Base-by-base conservation (phyloP, 2,797 vertebrate genomes). In the Halcyon chelicuti region DNA sequence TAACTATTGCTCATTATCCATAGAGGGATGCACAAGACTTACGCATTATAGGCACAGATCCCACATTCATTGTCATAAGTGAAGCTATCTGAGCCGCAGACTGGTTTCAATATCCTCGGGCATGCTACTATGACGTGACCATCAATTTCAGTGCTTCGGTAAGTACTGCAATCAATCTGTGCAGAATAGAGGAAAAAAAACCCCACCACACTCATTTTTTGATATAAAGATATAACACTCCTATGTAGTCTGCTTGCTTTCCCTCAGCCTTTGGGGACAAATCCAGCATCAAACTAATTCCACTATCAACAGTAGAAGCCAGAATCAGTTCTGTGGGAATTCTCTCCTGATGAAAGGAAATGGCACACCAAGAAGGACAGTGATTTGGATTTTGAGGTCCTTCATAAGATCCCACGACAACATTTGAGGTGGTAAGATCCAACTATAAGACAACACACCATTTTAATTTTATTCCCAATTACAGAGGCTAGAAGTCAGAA, bases 51-150 rank as follows among this genome's bases (percentile, higher is more conserved):
- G 83, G 95, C 86, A 5, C 96, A 97, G 71, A 96, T 70, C 23
- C 62, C 93, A 31, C 96, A 97, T 33, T 97, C 96, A 0, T 85
- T 96, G 40, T 68, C 31, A 0, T 96, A 97, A 61, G 95, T 96
- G 74, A 68, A 52, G 44, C 83, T 23, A 4, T 97, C 94, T 76
- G 96, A 95, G 63, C 96, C 96, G 37, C 96, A 97, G 37, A 97
- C 77, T 92, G 93, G 94, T 74, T 76, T 13, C 67, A 95, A 0
- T 25, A 76, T 72, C 83, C 90, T 96, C 29, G 95, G 94, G 63
- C 96, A 97, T 0, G 16, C 44, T 55, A 95, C 12, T 1, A 95
- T 0, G 1, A 85, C 60, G 0, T 79, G 77, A 25, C 7, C 90
- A 17, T 58, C 93, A 17, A 3, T 2, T 19, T 3, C 80, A 61